Conservation (phyloP, 2,113 vertebrate species). For the Pyxicephalus adspersus region DNA sequence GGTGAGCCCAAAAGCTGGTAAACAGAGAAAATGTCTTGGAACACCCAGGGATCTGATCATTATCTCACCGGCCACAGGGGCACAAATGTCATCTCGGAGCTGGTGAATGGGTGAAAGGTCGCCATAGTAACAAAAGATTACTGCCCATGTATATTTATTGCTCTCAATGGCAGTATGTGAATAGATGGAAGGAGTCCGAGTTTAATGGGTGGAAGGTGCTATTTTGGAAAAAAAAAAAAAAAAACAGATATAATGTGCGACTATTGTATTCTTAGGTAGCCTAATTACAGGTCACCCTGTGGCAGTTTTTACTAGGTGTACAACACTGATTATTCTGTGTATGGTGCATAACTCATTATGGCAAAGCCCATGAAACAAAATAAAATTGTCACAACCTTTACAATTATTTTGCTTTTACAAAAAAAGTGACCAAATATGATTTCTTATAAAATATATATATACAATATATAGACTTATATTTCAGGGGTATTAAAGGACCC, state of each 20-base stretch:
- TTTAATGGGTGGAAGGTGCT: neutral
- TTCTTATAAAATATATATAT: no score
- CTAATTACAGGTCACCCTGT: no score
- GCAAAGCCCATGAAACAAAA: no score
- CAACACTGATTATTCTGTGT: neutral
- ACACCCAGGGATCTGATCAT: neutral
- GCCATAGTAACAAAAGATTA: slow-evolving; percentile 34
- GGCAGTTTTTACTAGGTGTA: neutral
- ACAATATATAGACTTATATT: no score
- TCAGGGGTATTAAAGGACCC: no score
- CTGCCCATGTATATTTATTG: slow-evolving; percentile 4
- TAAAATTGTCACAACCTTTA: no score
- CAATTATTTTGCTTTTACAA: no score
- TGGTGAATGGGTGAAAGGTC: slow-evolving; percentile 9
- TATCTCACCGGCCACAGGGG: slow-evolving; percentile 7
- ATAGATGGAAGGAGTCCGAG: neutral
- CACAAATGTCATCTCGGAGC: neutral
- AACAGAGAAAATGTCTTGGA: neutral
- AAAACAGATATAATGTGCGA: neutral
- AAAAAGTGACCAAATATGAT: no score
- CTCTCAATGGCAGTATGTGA: neutral
- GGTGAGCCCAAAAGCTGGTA: neutral
- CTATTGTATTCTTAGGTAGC: neutral
- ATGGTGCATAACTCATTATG: no score
- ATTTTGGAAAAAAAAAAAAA: neutral